Conservation (phyloP, 2,797 vertebrate species). For the Columba guinea region DNA sequence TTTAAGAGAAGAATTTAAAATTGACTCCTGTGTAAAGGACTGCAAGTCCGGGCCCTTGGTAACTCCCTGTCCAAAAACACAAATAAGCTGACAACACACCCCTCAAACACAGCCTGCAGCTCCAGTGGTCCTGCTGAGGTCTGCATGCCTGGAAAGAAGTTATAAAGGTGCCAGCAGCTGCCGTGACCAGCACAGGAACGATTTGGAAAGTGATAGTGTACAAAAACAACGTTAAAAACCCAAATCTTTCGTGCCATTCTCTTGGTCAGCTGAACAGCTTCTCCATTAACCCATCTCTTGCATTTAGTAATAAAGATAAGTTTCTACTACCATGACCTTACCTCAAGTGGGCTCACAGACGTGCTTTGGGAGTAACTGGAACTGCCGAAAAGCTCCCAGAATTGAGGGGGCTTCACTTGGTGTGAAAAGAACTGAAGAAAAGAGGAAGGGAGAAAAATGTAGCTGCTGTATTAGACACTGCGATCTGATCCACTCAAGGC, state of each 20-base stretch:
- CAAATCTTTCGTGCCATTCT: neutral
- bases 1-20: neutral
- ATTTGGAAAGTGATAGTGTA: neutral
- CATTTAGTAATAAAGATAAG: neutral
- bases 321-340: neutral
- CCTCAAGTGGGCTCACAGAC: neutral
- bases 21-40: neutral
- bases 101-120: neutral
- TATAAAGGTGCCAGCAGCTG: neutral
- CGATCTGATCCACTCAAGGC: neutral
- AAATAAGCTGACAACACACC: neutral
- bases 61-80: neutral
- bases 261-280: neutral
- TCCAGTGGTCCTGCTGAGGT: neutral
- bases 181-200: neutral
- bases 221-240: fast-evolving
- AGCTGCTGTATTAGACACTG: neutral
- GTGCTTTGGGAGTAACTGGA: neutral
- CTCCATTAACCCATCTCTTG: neutral
- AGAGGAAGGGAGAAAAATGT: neutral
- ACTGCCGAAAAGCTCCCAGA: neutral
- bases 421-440: neutral
- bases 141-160: neutral
- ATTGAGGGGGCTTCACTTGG: neutral
- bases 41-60: neutral